A percentile compares a stretch with the other conserved stretches of the same genome.
Evolutionary conservation across 2,888 invertebrate species (phyloP).

Genomic region (Allophyes oxyacanthae): DNA sequence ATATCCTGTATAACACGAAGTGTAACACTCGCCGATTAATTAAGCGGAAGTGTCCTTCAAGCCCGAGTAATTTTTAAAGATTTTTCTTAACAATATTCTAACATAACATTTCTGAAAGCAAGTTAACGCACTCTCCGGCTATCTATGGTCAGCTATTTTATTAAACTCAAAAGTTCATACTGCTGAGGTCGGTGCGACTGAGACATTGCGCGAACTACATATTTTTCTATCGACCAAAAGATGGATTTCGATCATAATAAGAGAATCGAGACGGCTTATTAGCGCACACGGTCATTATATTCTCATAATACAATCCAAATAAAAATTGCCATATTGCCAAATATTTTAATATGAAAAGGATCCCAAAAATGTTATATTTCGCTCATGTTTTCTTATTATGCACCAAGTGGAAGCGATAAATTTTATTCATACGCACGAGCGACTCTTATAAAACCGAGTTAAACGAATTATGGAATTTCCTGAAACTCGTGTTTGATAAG

Average conservation of each 20-base stretch:
- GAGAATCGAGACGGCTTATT: too few relatives aligned
- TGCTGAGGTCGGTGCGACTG: too few relatives aligned
- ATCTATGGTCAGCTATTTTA: background rate
- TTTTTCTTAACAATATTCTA: background rate
- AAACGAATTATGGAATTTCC: background rate
- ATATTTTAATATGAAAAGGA: too few relatives aligned
- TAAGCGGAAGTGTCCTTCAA: background rate
- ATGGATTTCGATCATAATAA: slow-evolving; percentile 6
- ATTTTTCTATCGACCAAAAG: too few relatives aligned
- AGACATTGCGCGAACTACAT: too few relatives aligned
- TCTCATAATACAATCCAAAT: too few relatives aligned
- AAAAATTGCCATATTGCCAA: too few relatives aligned
- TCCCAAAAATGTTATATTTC: too few relatives aligned
- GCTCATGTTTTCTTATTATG: slow-evolving; percentile 19
- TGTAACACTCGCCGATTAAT: background rate
- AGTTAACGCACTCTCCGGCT: background rate
- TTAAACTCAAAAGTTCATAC: background rate
- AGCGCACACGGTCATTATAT: too few relatives aligned
- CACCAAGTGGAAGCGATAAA: slow-evolving; percentile 16
- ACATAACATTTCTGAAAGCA: background rate
- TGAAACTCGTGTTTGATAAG: background rate
- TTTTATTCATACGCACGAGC: slow-evolving; percentile 17
- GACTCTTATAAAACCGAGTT: background rate
- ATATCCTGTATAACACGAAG: too few relatives aligned
- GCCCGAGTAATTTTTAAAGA: background rate